Base-by-base conservation (phyloP, 2,888 invertebrate genomes). In the Callinectes sapidus region DNA sequence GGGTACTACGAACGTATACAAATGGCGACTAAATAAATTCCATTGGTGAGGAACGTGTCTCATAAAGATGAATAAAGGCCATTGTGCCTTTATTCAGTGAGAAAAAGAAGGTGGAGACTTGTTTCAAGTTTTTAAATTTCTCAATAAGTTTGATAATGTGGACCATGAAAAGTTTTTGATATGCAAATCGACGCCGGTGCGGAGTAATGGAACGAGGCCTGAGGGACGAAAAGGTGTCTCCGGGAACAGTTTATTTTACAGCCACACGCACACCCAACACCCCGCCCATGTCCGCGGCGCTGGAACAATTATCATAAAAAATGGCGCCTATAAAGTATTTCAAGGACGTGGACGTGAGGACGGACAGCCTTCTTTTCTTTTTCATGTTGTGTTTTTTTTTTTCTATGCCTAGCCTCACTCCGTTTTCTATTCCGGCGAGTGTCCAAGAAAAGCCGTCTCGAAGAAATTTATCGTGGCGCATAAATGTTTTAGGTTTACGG, bases 121-220 rank as follows among this genome's bases (percentile, higher is more conserved):
- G 81, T 81, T 81, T 81, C 81, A 81, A 81, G 81, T 81, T 81
- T 81, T 81, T 32, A 81, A 81, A 35, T 32, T 81, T 81, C 81
- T 81, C 81, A 81, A 81, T 81, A 81, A 81, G 81, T 81, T 81
- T 81, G 81, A 81, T 81, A 81, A 81, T 81, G 81, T 81, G 81
- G 81, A 81, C 81, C 81, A 35, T 81, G 81, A 81, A 81, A 81
- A 81, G 81, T 81, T 81, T 81, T 81, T 81, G 81, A 81, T 81
- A 81, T 81, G 81, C 81, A 81, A 81, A 81, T 81, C 81, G 81
- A 81, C 32, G 81, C 81, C 81, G 35, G 81, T 35, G 81, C 35
- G 32, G 81, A 81, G 81, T 81, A 81, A 81, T 81, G 81, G 81
- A 35, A 81, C 32, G 81, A 81, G 81, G 81, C 81, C 81, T 32